Conservation (phyloP, 2,113 vertebrate genomes). For the Gavia stellata region DNA sequence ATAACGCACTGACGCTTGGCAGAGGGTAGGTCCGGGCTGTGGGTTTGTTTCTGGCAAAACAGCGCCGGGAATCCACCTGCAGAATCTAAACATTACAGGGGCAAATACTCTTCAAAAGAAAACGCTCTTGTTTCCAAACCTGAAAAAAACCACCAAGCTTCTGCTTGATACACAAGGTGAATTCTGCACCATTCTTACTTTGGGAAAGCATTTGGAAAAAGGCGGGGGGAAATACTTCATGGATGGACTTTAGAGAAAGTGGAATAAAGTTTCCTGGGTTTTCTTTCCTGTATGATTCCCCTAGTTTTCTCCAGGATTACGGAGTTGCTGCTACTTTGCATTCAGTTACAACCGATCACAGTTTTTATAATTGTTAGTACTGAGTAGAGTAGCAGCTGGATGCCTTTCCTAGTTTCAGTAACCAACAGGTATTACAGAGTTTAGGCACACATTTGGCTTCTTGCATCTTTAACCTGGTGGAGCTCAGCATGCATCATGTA, state of each 20-base stretch:
- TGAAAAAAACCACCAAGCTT: neutral
- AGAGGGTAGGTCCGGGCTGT: fast-evolving
- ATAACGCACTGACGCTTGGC: fast-evolving
- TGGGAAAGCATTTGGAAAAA: neutral
- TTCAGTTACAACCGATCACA: neutral
- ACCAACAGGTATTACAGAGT: neutral
- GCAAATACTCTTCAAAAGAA: neutral
- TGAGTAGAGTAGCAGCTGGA: neutral
- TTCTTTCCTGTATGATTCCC: neutral
- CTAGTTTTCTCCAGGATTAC: neutral
- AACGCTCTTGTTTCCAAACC: neutral
- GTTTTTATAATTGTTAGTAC: fast-evolving
- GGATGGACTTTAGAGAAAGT: neutral
- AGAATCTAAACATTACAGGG: neutral
- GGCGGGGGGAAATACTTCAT: fast-evolving
- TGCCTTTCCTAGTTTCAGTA: neutral
- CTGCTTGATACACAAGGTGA: neutral
- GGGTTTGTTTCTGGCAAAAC: neutral
- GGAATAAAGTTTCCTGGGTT: neutral
- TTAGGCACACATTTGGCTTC: neutral
- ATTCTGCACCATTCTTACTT: neutral
- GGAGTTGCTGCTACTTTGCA: neutral
- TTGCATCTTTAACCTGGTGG: neutral
- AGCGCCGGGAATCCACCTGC: neutral
- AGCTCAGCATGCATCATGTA: neutral